Conservation (phyloP, 1,140 invertebrate species). For the Nephila pilipes region DNA sequence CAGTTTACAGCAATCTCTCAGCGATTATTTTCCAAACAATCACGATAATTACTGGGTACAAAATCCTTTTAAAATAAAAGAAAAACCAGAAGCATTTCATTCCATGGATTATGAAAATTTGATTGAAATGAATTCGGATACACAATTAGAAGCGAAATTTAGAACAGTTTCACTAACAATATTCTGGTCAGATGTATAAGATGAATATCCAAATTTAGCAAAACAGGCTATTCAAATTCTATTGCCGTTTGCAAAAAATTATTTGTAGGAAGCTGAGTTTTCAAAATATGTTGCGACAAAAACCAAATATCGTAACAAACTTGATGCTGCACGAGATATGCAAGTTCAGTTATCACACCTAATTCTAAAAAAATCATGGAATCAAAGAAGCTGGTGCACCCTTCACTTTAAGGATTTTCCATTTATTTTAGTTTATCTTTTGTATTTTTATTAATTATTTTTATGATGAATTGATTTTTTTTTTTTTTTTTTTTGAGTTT, state of each 20-base stretch:
- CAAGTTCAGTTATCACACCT: conserved; percentile 1
- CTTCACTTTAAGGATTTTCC: conserved; percentile 10
- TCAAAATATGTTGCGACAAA: too few relatives aligned
- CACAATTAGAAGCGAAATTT: conserved; percentile 38
- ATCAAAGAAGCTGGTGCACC: conserved; percentile 39
- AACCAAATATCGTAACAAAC: conserved; percentile 26
- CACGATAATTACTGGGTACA: too few relatives aligned
- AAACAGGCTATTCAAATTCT: conserved; percentile 20
- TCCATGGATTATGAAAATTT: conserved; percentile 38
- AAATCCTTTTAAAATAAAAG: too few relatives aligned
- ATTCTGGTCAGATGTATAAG: too few relatives aligned
- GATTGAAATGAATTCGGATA: conserved; percentile 31
- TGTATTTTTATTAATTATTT: conserved; percentile 5
- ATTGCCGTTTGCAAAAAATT: conserved; percentile 29
- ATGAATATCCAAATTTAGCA: conserved; percentile 29
- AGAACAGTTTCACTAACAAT: conserved; percentile 14
- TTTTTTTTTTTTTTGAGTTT: too few relatives aligned
- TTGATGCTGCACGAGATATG: conserved; percentile 28
- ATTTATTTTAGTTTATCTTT: conserved; percentile 1
- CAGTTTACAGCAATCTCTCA: too few relatives aligned
- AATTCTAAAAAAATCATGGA: conserved; percentile 42
- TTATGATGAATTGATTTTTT: too few relatives aligned
- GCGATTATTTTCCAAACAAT: too few relatives aligned
- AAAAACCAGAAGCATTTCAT: conserved; percentile 31
- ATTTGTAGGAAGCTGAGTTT: not conserved